Evolutionary conservation across 2,113 vertebrate genomes (phyloP), one percentile per base, ranked within the genome.

Genomic region (Chaenogobius annularis): DNA sequence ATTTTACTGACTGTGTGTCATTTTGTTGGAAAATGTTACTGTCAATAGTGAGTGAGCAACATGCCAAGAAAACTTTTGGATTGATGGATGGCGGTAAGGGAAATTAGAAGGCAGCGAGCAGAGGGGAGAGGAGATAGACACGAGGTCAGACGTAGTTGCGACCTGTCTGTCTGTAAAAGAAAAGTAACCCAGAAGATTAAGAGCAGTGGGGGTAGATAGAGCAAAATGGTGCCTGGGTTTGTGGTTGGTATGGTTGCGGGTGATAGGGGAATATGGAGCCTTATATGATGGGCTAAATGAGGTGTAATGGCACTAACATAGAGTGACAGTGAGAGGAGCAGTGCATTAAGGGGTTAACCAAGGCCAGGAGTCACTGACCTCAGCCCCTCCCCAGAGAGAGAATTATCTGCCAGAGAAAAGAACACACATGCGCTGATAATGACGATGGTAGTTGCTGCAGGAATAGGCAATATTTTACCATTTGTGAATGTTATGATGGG

Each of bases 291-390:
- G 74, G 23, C 82, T 85, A 88, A 90, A 92, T 86, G 89, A 89
- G 89, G 90, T 82, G 85, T 88, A 88, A 92, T 92, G 88, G 86
- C 65, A 8, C 85, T 87, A 91, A 88, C 85, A 92, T 91, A 77
- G 87, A 92, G 83, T 88, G 88, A 88, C 91, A 89, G 91, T 81
- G 72, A 85, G 85, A 68, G 83, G 77, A 72, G 46, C 78, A 85
- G 85, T 91, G 85, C 88, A 91, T 92, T 90, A 90, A 85, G 87
- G 87, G 91, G 91, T 91, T 89, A 91, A 89, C 83, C 81, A 87
- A 91, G 88, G 86, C 82, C 88, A 89, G 83, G 74, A 87, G 89
- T 87, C 82, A 5, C 61, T 85, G 88, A 90, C 91, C 91, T 86
- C 43, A 63, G 56, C 56, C 70, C 75, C n/a, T 90, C 89, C 87